phyloP scores from a whole-genome alignment of 2,797 vertebrate species.

The Brachymystax lenok region DNA sequence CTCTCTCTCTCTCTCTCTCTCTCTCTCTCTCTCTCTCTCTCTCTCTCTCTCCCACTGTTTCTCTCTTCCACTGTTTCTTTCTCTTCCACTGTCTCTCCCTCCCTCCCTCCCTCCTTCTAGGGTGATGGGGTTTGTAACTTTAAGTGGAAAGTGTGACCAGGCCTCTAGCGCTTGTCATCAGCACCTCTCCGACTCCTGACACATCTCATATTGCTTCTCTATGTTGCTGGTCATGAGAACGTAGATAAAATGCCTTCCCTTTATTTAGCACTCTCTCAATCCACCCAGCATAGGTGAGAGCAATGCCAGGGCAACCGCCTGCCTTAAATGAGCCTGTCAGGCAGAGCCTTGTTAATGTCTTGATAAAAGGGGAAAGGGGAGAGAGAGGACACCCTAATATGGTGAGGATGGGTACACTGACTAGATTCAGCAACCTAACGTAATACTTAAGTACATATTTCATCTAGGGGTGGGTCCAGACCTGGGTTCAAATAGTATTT shows the following conservation, averaged over 20 bases:
- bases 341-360: background rate
- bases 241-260: constrained; percentile 50
- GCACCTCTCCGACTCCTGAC: constrained; percentile 18
- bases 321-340: constrained; percentile 6
- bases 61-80: no score
- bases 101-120: background rate
- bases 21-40: no score
- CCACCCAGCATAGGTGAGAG: background rate
- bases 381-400: background rate
- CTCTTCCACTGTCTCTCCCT: no score
- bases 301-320: background rate
- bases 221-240: constrained; percentile 20
- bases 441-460: background rate
- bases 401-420: background rate
- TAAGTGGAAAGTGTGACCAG: constrained; percentile 27
- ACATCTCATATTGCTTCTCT: constrained; percentile 1
- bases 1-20: no score
- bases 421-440: background rate
- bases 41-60: no score
- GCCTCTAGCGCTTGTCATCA: constrained; percentile 25
- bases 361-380: background rate
- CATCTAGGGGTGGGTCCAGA: background rate
- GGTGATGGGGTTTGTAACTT: background rate
- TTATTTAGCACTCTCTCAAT: constrained; percentile 16
- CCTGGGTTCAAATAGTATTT: background rate